These are phyloP conservation scores for Scaptomyza polygonia DNA, from an alignment of 2,888 invertebrate genomes.

Conservation along the genomic window DNA sequence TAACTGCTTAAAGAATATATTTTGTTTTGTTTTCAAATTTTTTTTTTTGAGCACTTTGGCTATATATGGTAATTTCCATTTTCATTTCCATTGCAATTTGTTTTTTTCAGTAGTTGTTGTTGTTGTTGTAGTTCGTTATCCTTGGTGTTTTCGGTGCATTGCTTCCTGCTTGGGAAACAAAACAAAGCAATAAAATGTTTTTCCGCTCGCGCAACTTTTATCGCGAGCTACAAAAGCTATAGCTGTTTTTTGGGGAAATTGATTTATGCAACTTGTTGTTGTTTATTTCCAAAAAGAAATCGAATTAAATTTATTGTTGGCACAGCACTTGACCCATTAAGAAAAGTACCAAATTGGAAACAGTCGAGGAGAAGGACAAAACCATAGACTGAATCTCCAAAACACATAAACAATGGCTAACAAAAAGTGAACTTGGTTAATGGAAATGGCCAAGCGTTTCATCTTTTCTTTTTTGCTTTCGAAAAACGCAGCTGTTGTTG, in stretches of 20 bases:
- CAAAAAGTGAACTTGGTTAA: constrained; percentile 46
- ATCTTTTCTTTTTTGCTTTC: constrained; percentile 36
- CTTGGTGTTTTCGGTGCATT: constrained; percentile 27
- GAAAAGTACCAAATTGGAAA: constrained; percentile 31
- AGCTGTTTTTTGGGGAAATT: constrained; percentile 48
- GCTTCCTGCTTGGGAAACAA: constrained; percentile 50
- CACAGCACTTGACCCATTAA: constrained; percentile 69
- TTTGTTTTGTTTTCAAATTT: no score
- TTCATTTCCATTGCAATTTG: constrained; percentile 56
- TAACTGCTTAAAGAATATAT: not conserved
- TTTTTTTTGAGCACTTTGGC: constrained; percentile 36
- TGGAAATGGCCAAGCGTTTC: constrained; percentile 58
- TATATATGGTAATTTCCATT: constrained; percentile 55
- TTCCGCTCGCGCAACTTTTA: constrained; percentile 30
- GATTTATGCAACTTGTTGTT: constrained; percentile 65
- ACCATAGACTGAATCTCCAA: not conserved
- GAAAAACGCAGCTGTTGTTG: constrained; percentile 27
- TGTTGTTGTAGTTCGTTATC: not conserved
- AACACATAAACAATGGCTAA: constrained; percentile 19
- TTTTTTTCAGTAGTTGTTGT: constrained; percentile 29
- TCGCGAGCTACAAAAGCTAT: constrained; percentile 39
- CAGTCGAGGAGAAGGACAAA: constrained; percentile 1
- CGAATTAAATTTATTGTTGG: constrained; percentile 61
- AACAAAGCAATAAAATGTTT: constrained; percentile 59
- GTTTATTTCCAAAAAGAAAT: constrained; percentile 38